Conservation (phyloP, 2,888 invertebrate species). For the Andrena dorsata region DNA sequence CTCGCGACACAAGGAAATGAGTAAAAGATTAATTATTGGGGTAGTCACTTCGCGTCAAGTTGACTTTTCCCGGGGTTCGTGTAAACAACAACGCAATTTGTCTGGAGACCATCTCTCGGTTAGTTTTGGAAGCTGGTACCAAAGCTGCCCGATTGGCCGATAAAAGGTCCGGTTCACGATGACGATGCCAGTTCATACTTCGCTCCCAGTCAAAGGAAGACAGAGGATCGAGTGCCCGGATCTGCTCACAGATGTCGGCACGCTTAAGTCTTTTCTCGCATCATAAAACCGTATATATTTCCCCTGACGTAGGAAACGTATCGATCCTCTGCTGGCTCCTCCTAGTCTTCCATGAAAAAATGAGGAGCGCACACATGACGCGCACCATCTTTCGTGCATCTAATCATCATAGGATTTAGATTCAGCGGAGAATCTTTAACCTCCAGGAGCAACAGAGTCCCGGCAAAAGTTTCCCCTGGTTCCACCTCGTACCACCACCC, state of each 20-base stretch:
- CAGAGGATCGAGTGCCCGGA: conserved; percentile 76
- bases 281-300: conserved; percentile 9
- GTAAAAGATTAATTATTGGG: too few relatives aligned
- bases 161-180: conserved; percentile 77
- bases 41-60: neutral
- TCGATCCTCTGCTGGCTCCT: conserved; percentile 18
- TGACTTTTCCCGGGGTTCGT: neutral
- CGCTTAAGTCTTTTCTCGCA: conserved; percentile 58
- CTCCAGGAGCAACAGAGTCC: neutral
- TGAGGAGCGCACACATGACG: neutral
- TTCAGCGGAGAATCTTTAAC: neutral
- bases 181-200: conserved; percentile 54
- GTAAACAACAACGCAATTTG: neutral
- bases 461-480: neutral
- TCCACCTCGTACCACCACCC: too few relatives aligned
- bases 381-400: neutral
- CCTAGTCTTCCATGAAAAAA: neutral
- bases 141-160: conserved; percentile 77
- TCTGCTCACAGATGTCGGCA: conserved; percentile 84
- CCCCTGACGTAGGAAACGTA: conserved; percentile 6
- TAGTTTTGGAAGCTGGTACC: conserved; percentile 77
- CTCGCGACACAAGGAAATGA: too few relatives aligned
- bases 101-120: conserved; percentile 82
- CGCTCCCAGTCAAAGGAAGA: conserved; percentile 67
- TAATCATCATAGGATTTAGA: neutral